Percentiles rank a stretch among this genome's conserved stretches.
Conservation (phyloP, 64 coral and sea anemone species). For the Stylophora pistillata region DNA sequence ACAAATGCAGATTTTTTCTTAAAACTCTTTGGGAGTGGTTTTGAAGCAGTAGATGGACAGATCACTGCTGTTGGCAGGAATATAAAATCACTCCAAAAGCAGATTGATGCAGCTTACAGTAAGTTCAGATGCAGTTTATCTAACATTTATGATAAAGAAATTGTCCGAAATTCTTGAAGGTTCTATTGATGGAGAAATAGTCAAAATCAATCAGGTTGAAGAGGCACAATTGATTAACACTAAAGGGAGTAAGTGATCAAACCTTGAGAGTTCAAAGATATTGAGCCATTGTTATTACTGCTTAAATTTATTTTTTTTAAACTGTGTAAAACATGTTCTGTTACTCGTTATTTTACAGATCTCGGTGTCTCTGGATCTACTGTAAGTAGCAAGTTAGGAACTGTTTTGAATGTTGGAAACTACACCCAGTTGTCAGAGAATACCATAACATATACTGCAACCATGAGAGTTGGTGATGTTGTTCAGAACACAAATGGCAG, state of each 20-base stretch:
- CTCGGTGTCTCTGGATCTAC: neutral
- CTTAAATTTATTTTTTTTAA: neutral
- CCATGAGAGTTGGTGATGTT: constrained; percentile 24
- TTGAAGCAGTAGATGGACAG: constrained; percentile 45
- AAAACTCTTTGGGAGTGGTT: constrained; percentile 37
- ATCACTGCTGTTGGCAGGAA: constrained; percentile 54
- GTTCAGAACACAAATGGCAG: constrained; percentile 43
- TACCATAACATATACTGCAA: constrained; percentile 37
- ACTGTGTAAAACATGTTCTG: neutral
- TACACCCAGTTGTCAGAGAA: neutral
- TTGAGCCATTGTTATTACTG: too few relatives aligned
- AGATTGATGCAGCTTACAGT: constrained; percentile 37
- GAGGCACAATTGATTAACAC: too few relatives aligned
- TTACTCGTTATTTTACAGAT: constrained; percentile 15
- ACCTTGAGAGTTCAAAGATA: too few relatives aligned
- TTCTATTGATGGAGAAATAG: too few relatives aligned
- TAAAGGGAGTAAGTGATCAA: too few relatives aligned
- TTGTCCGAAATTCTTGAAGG: too few relatives aligned
- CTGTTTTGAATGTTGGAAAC: constrained; percentile 63
- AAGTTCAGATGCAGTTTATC: too few relatives aligned
- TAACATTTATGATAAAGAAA: too few relatives aligned
- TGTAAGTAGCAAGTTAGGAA: neutral
- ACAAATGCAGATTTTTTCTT: constrained; percentile 57
- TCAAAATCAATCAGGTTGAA: too few relatives aligned
- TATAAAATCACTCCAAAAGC: constrained; percentile 29